A percentile compares a stretch with the other conserved stretches of the same genome.
Evolutionary conservation across 2,113 vertebrate species (phyloP).

Genomic region (Lycocorax pyrrhopterus): DNA sequence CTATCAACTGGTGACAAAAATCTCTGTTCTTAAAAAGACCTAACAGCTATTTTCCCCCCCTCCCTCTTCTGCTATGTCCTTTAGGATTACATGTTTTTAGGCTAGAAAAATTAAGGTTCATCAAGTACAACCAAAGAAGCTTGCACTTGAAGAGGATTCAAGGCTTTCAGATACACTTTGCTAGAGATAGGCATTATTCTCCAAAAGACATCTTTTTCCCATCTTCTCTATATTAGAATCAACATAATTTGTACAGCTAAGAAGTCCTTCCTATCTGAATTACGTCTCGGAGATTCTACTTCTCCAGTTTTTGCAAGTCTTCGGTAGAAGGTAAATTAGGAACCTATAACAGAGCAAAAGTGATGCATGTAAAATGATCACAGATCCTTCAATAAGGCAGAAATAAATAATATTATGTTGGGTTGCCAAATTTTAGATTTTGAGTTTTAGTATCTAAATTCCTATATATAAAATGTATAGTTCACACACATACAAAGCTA

Average conservation of each 20-base stretch:
- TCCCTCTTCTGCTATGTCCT: background rate
- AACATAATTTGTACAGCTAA: background rate
- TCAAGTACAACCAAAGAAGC: background rate
- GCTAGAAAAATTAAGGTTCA: background rate
- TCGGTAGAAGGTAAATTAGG: background rate
- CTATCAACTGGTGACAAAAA: background rate
- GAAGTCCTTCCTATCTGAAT: background rate
- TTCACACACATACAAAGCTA: background rate
- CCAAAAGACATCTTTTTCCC: background rate
- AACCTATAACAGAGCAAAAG: background rate
- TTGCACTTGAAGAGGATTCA: background rate
- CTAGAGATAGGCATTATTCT: background rate
- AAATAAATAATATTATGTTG: background rate
- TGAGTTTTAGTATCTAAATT: background rate
- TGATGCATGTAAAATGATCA: background rate
- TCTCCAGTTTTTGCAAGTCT: background rate
- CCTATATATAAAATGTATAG: background rate
- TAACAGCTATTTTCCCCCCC: background rate
- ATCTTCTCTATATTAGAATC: background rate
- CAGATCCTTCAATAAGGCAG: background rate
- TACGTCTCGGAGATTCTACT: background rate
- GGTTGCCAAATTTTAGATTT: background rate
- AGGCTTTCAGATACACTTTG: background rate
- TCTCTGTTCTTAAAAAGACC: background rate
- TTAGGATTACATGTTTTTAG: background rate